Percentiles rank a stretch among this genome's conserved stretches.
These are phyloP conservation scores for Opisthocomus hoazin DNA, from an alignment of 2,113 vertebrate genomes.

Conservation along the genomic window DNA sequence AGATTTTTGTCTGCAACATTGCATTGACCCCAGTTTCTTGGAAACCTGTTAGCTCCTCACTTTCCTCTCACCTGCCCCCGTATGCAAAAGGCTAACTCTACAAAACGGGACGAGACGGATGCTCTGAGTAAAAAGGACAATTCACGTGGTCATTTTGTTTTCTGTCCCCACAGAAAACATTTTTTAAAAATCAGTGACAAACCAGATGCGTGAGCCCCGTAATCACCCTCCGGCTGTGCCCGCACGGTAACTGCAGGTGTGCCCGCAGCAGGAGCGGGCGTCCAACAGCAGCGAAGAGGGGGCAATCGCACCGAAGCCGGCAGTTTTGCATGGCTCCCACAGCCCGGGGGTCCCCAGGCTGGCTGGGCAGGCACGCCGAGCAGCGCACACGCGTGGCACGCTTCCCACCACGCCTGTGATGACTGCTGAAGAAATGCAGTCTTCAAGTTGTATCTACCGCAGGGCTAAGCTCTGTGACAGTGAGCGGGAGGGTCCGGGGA, in stretches of 20 bases:
- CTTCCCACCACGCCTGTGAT: not conserved
- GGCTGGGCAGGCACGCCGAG: rapidly evolving
- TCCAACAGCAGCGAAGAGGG: not conserved
- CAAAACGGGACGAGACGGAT: not conserved
- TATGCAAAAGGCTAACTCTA: not conserved
- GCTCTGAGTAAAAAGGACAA: not conserved
- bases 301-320: rapidly evolving
- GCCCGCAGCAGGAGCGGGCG: not conserved
- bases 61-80: not conserved
- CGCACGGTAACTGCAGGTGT: not conserved
- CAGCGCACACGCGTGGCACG: rapidly evolving
- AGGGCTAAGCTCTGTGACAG: not conserved
- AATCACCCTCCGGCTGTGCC: not conserved
- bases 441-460: not conserved
- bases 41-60: not conserved
- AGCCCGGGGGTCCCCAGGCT: not conserved
- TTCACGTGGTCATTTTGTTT: not conserved
- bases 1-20: not conserved
- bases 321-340: not conserved
- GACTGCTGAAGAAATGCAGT: not conserved
- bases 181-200: not conserved
- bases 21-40: not conserved
- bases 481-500: not conserved
- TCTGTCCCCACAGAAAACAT: not conserved
- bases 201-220: not conserved